A percentile compares a stretch with the other conserved stretches of the same genome.
Evolutionary conservation across 2,888 invertebrate species (phyloP).

Genomic region (Neocrepidodera transversa): DNA sequence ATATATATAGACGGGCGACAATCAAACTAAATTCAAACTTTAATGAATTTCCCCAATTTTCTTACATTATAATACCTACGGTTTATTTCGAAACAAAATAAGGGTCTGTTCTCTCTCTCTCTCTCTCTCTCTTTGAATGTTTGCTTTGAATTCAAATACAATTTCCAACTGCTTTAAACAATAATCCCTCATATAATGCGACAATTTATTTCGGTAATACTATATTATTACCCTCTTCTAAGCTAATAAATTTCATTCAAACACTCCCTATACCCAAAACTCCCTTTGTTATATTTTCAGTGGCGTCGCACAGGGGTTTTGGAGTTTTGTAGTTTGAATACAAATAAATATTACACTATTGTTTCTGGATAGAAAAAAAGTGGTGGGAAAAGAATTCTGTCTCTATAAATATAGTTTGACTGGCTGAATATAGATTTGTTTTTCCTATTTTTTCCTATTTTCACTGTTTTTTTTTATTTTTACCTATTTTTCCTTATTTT

Average conservation of each 20-base stretch:
- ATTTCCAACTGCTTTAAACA: slow-evolving; percentile 16
- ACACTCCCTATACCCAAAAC: neutral
- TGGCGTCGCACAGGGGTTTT: neutral
- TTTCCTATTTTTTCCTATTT: too few species aligned
- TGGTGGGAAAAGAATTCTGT: too few species aligned
- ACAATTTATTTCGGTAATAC: slow-evolving; percentile 15
- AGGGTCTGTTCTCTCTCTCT: too few species aligned
- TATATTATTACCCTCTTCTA: slow-evolving; percentile 7
- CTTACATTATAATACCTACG: neutral
- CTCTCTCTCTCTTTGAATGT: neutral
- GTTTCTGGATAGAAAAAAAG: too few species aligned
- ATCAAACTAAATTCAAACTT: neutral
- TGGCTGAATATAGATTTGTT: too few species aligned
- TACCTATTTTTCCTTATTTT: too few species aligned
- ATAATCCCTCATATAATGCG: slow-evolving; percentile 15
- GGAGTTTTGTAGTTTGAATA: too few species aligned
- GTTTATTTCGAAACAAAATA: slow-evolving; percentile 5
- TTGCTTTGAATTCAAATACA: slow-evolving; percentile 8
- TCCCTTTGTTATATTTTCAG: neutral
- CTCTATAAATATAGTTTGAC: too few species aligned
- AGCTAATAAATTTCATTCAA: slow-evolving; percentile 16
- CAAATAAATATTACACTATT: too few species aligned
- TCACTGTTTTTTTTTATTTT: too few species aligned
- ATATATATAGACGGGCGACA: too few species aligned
- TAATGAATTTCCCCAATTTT: slow-evolving; percentile 7